These are phyloP conservation scores for Bedellia somnulentella DNA, from an alignment of 2,888 invertebrate genomes.

Conservation along the genomic window DNA sequence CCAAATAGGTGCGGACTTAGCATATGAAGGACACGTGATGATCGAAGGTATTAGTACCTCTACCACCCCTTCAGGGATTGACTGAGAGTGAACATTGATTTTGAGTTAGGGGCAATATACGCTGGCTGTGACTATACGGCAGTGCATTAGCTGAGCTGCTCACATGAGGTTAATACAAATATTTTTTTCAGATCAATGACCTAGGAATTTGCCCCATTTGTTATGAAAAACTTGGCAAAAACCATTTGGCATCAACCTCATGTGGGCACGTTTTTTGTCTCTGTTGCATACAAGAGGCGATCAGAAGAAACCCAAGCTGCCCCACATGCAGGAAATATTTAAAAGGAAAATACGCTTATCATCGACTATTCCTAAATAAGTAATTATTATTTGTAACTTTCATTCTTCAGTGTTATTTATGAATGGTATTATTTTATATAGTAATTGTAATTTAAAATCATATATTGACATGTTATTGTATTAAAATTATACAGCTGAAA, in stretches of 20 bases:
- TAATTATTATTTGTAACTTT: background rate
- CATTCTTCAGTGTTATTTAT: background rate
- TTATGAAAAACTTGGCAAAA: constrained; percentile 25
- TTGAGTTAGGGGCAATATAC: too few relatives aligned
- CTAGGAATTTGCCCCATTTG: constrained; percentile 35
- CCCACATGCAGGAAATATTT: constrained; percentile 27
- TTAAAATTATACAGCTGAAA: background rate
- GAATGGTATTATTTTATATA: background rate
- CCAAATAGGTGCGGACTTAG: too few relatives aligned
- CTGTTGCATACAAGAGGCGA: constrained; percentile 19
- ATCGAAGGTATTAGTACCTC: too few relatives aligned
- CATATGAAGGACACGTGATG: too few relatives aligned
- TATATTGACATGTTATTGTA: background rate
- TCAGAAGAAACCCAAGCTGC: constrained; percentile 21
- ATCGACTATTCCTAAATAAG: constrained; percentile 22
- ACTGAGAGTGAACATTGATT: too few relatives aligned
- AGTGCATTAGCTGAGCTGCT: too few relatives aligned
- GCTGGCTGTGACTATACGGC: too few relatives aligned
- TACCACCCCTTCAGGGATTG: too few relatives aligned
- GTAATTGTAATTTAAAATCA: background rate
- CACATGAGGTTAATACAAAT: too few relatives aligned
- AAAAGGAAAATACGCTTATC: constrained; percentile 21
- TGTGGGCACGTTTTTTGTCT: constrained; percentile 39
- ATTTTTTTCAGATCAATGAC: too few relatives aligned
- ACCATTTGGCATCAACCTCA: constrained; percentile 29